Conservation (phyloP, 2,113 vertebrate genomes). For the Austrofundulus limnaeus region DNA sequence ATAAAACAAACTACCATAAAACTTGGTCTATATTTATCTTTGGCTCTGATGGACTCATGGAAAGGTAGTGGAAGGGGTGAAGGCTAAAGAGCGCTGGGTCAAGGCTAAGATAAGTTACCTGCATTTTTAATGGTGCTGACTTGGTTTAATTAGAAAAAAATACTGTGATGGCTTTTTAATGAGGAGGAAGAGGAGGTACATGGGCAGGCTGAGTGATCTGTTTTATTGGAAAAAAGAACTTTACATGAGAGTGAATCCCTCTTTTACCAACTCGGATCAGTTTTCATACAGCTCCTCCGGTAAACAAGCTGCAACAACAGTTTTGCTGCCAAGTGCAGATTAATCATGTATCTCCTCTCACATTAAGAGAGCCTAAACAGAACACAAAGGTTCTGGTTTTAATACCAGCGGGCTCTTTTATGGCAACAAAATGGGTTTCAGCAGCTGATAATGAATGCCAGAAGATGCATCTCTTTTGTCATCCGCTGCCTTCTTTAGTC, state of each 20-base stretch:
- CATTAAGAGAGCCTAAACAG: conserved; percentile 3
- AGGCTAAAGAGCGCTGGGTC: conserved; percentile 34
- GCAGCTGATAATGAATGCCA: conserved; percentile 13
- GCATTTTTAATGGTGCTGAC: conserved; percentile 40
- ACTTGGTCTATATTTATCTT: conserved; percentile 40
- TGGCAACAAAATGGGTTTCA: background rate
- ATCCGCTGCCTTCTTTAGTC: conserved; percentile 6
- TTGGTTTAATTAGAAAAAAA: conserved; percentile 29
- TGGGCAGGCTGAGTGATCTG: background rate
- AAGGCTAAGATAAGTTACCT: conserved; percentile 32
- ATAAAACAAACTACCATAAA: background rate
- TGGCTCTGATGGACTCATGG: conserved; percentile 8
- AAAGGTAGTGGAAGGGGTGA: conserved; percentile 25
- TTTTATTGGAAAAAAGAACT: conserved; percentile 15
- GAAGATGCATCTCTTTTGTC: background rate
- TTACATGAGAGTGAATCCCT: background rate
- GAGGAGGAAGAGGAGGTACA: background rate
- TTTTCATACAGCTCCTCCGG: conserved; percentile 20
- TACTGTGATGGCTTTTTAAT: conserved; percentile 28
- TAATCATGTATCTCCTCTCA: conserved; percentile 1
- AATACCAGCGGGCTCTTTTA: background rate
- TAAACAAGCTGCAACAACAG: conserved; percentile 1
- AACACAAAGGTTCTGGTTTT: conserved; percentile 7
- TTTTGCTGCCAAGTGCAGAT: conserved; percentile 17
- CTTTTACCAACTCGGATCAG: conserved; percentile 5